Percentiles rank a stretch among this genome's conserved stretches.
Conservation (phyloP, 2,888 invertebrate species). For the Atrina japonica region DNA sequence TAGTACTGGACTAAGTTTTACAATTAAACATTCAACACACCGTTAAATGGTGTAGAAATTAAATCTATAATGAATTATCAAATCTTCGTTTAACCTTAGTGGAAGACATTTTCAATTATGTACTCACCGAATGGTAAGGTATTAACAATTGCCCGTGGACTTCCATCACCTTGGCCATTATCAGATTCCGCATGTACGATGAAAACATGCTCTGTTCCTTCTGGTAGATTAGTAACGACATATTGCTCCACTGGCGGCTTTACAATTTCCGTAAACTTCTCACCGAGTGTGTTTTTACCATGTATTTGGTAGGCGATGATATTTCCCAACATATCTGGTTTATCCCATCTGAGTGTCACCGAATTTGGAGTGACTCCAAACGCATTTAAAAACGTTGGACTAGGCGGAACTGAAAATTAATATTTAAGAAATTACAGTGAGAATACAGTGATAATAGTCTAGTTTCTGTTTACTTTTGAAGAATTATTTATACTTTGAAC, state of each 20-base stretch:
- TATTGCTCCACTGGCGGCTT: constrained; percentile 23
- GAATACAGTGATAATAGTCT: no score
- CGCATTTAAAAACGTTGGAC: constrained; percentile 15
- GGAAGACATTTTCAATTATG: no score
- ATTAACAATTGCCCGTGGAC: constrained; percentile 7
- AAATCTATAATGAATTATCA: no score
- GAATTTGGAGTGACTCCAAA: constrained; percentile 25
- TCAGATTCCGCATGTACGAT: constrained; percentile 34
- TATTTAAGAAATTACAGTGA: no score
- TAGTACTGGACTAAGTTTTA: no score
- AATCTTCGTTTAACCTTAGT: neutral
- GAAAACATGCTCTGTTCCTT: constrained; percentile 33
- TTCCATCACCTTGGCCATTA: constrained; percentile 35
- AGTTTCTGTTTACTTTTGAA: no score
- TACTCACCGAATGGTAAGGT: constrained; percentile 33
- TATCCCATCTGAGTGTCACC: constrained; percentile 32
- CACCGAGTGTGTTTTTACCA: constrained; percentile 12
- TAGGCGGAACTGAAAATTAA: constrained; percentile 42
- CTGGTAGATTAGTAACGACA: constrained; percentile 28
- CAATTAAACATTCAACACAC: no score
- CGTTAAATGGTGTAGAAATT: no score
- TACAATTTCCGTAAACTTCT: constrained; percentile 28
- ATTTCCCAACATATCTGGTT: constrained; percentile 24
- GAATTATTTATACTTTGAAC: no score
- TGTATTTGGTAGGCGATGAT: constrained; percentile 28